phyloP scores from a whole-genome alignment of 2,113 vertebrate genomes.

The Heterocephalus glaber region DNA sequence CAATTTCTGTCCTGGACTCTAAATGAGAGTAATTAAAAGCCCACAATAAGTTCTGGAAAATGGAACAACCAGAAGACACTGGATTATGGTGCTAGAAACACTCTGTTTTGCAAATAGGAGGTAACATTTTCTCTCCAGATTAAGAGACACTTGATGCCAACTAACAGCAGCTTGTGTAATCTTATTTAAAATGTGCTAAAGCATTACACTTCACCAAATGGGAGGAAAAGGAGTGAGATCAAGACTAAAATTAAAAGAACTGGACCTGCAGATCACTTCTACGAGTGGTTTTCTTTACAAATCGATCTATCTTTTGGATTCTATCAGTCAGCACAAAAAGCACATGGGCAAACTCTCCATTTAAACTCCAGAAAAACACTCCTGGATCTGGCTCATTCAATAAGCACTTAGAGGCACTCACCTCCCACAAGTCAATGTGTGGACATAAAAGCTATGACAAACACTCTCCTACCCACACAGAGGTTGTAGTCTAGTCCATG shows the following conservation, averaged over 20 bases:
- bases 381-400: neutral
- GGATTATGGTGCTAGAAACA: conserved; percentile 56
- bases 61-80: conserved; percentile 54
- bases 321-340: neutral
- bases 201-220: conserved; percentile 66
- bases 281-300: neutral
- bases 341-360: neutral
- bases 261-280: conserved; percentile 10
- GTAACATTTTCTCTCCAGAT: conserved; percentile 71
- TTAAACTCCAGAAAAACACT: neutral
- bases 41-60: conserved; percentile 67
- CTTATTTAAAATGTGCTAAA: conserved; percentile 76
- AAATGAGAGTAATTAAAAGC: conserved; percentile 64
- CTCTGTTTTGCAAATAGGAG: conserved; percentile 65
- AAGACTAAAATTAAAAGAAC: conserved; percentile 47
- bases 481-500: neutral
- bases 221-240: conserved; percentile 35
- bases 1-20: conserved; percentile 70
- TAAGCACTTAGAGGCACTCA: neutral
- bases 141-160: conserved; percentile 66
- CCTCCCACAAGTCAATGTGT: neutral
- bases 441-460: neutral
- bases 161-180: conserved; percentile 69
- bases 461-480: neutral
- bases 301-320: neutral